Conservation (phyloP, 2,797 vertebrate species). For the Syngnathus acus region DNA sequence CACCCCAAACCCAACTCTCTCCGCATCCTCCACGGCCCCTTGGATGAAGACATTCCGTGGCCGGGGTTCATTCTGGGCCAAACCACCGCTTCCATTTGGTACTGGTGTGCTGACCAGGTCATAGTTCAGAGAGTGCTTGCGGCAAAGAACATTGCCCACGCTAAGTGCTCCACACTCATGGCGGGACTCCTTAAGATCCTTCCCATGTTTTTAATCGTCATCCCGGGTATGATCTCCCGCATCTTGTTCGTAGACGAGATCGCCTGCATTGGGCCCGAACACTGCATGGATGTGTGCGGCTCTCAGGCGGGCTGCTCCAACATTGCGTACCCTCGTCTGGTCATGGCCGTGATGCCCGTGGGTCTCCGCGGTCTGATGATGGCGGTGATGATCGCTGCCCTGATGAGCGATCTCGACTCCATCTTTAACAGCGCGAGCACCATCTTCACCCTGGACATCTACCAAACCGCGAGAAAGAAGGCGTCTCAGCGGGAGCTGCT, state of each 20-base stretch:
- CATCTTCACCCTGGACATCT: slow-evolving; percentile 96
- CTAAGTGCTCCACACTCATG: slow-evolving; percentile 94
- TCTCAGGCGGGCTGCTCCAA: slow-evolving; percentile 96
- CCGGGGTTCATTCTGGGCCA: slow-evolving; percentile 94
- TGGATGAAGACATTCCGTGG: slow-evolving; percentile 95
- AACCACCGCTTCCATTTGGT: slow-evolving; percentile 97
- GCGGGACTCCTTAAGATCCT: slow-evolving; percentile 92
- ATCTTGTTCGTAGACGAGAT: slow-evolving; percentile 89
- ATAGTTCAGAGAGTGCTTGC: slow-evolving; percentile 96
- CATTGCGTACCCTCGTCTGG: slow-evolving; percentile 93
- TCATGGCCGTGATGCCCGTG: slow-evolving; percentile 91
- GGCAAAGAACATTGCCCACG: slow-evolving; percentile 92
- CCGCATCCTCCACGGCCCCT: slow-evolving; percentile 81
- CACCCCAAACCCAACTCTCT: slow-evolving; percentile 85
- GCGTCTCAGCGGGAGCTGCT: slow-evolving; percentile 87
- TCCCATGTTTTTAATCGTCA: slow-evolving; percentile 96
- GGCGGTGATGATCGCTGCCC: slow-evolving; percentile 97
- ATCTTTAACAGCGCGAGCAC: slow-evolving; percentile 99
- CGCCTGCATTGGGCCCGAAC: slow-evolving; percentile 92
- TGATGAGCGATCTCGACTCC: slow-evolving; percentile 98
- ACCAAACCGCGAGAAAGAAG: slow-evolving; percentile 77
- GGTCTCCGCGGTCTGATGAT: slow-evolving; percentile 97
- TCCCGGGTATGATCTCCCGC: slow-evolving; percentile 97
- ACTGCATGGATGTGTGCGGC: slow-evolving; percentile 94
- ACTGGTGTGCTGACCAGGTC: slow-evolving; percentile 98